Evolutionary conservation across 1,140 invertebrate genomes (phyloP).

Genomic region (Heliconius melpomene): DNA sequence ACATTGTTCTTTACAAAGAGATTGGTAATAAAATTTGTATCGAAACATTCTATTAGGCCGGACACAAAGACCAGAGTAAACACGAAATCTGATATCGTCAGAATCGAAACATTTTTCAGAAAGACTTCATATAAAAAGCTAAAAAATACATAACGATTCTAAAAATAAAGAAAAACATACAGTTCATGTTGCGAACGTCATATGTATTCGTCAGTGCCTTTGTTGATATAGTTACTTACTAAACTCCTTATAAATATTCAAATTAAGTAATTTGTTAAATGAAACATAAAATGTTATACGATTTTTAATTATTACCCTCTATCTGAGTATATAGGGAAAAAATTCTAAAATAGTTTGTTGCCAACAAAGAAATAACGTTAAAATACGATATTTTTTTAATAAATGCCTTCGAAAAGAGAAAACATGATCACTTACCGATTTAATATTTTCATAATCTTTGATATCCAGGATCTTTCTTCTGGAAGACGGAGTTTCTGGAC

Average conservation of each 20-base stretch:
- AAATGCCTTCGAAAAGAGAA: slow-evolving; percentile 33
- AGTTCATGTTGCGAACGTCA: background rate
- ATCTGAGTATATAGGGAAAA: background rate
- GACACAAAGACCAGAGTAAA: background rate
- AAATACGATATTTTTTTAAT: background rate
- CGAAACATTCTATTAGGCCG: too few species aligned
- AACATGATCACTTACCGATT: slow-evolving; percentile 66
- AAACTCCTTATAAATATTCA: too few species aligned
- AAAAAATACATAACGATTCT: background rate
- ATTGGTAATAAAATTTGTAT: too few species aligned
- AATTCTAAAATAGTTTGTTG: slow-evolving; percentile 27
- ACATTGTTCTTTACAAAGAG: too few species aligned
- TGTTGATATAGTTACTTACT: background rate
- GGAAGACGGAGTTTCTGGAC: slow-evolving; percentile 66
- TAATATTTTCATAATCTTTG: slow-evolving; percentile 69
- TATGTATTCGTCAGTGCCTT: background rate
- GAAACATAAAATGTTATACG: too few species aligned
- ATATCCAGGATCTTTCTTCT: slow-evolving; percentile 60
- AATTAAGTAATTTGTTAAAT: too few species aligned
- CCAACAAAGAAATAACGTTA: slow-evolving; percentile 26
- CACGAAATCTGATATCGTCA: background rate
- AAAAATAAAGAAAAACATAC: background rate
- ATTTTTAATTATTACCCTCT: too few species aligned
- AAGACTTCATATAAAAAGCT: background rate
- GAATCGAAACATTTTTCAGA: background rate